These are phyloP conservation scores for Cyrtorhinus lividipennis DNA, from an alignment of 1,140 invertebrate species.

Conservation along the genomic window DNA sequence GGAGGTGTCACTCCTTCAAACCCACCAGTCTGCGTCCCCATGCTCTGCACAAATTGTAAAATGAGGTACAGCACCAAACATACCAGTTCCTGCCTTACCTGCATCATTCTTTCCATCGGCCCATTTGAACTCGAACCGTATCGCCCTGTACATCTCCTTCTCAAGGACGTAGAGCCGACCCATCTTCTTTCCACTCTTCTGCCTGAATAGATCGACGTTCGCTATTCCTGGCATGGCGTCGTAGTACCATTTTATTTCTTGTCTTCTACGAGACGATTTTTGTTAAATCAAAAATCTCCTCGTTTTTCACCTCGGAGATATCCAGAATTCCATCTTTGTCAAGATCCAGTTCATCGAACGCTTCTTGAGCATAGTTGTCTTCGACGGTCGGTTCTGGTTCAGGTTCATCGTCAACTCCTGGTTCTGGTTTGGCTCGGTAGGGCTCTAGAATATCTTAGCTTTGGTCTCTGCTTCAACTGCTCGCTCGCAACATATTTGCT, in stretches of 20 bases:
- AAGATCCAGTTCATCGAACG: constrained; percentile 43
- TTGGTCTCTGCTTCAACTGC: too few species aligned
- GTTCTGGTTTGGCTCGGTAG: too few species aligned
- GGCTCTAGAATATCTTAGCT: too few species aligned
- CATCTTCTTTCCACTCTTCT: background rate
- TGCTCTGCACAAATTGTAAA: too few species aligned
- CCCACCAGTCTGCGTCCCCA: too few species aligned
- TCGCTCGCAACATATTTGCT: too few species aligned
- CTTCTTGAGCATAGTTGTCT: constrained; percentile 48
- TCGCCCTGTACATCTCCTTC: background rate
- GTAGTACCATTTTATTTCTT: constrained; percentile 28
- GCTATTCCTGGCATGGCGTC: background rate
- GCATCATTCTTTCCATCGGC: constrained; percentile 51
- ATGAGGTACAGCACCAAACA: too few species aligned
- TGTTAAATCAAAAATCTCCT: constrained; percentile 49
- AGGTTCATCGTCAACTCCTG: too few species aligned
- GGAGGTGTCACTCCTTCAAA: too few species aligned
- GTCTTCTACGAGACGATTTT: constrained; percentile 54
- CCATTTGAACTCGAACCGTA: background rate
- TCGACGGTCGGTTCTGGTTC: constrained; percentile 45
- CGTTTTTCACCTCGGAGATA: background rate
- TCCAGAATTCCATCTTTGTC: constrained; percentile 25
- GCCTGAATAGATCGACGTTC: background rate
- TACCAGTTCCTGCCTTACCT: too few species aligned
- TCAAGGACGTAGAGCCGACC: background rate